Conservation (phyloP, 2,113 vertebrate genomes). For the Meriones unguiculatus region DNA sequence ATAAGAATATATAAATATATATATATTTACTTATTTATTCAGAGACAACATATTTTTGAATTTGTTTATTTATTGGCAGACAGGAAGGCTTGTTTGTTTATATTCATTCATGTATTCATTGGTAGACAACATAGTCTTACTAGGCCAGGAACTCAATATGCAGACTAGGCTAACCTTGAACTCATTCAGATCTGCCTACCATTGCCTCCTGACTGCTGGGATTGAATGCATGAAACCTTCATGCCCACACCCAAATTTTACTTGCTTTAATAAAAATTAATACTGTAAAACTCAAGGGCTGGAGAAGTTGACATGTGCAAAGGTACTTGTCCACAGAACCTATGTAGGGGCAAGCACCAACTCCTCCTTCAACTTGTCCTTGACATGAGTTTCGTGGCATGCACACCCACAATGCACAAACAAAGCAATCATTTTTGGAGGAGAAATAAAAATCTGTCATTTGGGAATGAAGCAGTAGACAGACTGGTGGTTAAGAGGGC, state of each 20-base stretch:
- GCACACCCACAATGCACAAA: background rate
- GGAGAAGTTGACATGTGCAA: background rate
- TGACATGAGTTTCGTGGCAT: background rate
- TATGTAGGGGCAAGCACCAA: background rate
- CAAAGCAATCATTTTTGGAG: background rate
- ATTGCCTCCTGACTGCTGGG: background rate
- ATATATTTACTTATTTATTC: background rate
- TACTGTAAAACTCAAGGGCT: background rate
- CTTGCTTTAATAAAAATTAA: slow-evolving; percentile 33
- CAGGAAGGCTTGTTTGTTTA: background rate
- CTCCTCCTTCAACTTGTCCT: background rate
- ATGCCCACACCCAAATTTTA: background rate
- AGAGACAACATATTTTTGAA: background rate
- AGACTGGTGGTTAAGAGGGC: background rate
- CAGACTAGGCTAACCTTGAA: background rate
- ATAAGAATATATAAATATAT: background rate
- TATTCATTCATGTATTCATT: background rate
- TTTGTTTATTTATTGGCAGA: background rate
- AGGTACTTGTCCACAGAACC: background rate
- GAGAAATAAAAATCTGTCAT: background rate
- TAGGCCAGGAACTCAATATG: background rate
- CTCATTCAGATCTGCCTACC: background rate
- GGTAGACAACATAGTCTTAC: background rate
- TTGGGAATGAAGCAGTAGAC: background rate
- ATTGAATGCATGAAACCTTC: background rate